These are phyloP conservation scores for Euwallacea fornicatus DNA, from an alignment of 1,140 invertebrate genomes.

Conservation along the genomic window DNA sequence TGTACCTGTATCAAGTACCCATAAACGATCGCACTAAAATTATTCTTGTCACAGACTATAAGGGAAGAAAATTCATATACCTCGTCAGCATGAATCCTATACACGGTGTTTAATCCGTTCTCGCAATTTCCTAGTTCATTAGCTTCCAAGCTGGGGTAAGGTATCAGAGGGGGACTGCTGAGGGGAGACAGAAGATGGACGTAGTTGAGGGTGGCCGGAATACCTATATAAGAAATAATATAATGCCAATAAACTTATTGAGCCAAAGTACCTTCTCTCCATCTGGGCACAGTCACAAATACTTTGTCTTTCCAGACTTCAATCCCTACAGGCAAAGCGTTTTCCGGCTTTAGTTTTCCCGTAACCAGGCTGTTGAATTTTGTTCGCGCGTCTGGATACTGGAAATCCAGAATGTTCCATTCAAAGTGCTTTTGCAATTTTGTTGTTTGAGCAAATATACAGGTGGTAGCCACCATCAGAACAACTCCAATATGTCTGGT, in stretches of 20 bases:
- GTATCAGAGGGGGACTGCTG: slow-evolving; percentile 70
- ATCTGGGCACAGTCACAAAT: slow-evolving; percentile 76
- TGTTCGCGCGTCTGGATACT: slow-evolving; percentile 63
- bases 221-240: slow-evolving; percentile 57
- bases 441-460: background rate
- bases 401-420: slow-evolving; percentile 76
- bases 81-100: slow-evolving; percentile 71
- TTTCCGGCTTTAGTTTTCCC: slow-evolving; percentile 69
- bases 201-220: slow-evolving; percentile 79
- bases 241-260: background rate
- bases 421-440: slow-evolving; percentile 66
- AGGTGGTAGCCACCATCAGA: background rate
- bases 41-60: background rate
- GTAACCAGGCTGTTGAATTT: slow-evolving; percentile 64
- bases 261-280: slow-evolving; percentile 54
- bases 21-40: slow-evolving; percentile 68
- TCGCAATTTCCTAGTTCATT: slow-evolving; percentile 76
- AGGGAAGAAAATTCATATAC: slow-evolving; percentile 13
- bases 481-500: too few species aligned
- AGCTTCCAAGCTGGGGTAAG: slow-evolving; percentile 73
- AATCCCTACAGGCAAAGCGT: slow-evolving; percentile 75
- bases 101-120: slow-evolving; percentile 72
- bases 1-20: slow-evolving; percentile 80
- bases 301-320: slow-evolving; percentile 76
- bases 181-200: slow-evolving; percentile 65